A percentile compares a stretch with the other conserved stretches of the same genome.
These are phyloP conservation scores for Phataginus tetradactyla DNA, from an alignment of 2,797 vertebrate species.

Conservation along the genomic window DNA sequence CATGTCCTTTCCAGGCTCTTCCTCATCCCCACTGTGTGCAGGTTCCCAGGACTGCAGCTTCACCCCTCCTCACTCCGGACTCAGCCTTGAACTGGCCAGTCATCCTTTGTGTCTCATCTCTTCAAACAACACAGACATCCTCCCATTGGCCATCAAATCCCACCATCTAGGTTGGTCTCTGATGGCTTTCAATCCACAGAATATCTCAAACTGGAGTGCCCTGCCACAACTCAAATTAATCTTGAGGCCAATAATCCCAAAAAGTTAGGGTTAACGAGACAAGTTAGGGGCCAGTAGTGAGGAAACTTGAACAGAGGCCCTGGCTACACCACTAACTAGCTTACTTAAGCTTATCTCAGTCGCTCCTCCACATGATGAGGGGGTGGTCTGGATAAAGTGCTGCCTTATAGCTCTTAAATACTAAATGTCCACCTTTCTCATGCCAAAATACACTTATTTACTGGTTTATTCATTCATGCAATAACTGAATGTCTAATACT, in stretches of 20 bases:
- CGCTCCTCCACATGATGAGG: background rate
- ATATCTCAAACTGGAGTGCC: background rate
- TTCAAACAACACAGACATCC: background rate
- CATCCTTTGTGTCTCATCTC: background rate
- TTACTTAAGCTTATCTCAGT: conserved; percentile 11
- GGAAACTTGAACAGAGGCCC: background rate
- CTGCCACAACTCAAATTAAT: conserved; percentile 35
- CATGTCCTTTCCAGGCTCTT: background rate
- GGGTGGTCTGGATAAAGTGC: background rate
- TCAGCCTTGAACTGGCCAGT: background rate
- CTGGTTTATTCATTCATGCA: background rate
- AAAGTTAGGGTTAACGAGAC: conserved; percentile 13
- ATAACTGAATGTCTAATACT: background rate
- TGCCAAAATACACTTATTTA: background rate
- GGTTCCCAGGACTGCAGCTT: background rate
- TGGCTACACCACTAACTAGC: background rate
- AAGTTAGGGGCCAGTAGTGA: background rate
- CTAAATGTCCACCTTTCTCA: background rate
- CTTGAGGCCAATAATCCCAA: background rate
- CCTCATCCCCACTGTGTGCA: background rate
- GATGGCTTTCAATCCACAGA: background rate
- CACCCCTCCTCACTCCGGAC: background rate
- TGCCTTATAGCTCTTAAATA: background rate
- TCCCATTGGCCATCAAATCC: background rate
- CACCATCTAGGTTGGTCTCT: background rate